Evolutionary conservation across 37 sponge, comb jelly and placozoan species (phyloP).

Genomic region (Amphimedon queenslandica): DNA sequence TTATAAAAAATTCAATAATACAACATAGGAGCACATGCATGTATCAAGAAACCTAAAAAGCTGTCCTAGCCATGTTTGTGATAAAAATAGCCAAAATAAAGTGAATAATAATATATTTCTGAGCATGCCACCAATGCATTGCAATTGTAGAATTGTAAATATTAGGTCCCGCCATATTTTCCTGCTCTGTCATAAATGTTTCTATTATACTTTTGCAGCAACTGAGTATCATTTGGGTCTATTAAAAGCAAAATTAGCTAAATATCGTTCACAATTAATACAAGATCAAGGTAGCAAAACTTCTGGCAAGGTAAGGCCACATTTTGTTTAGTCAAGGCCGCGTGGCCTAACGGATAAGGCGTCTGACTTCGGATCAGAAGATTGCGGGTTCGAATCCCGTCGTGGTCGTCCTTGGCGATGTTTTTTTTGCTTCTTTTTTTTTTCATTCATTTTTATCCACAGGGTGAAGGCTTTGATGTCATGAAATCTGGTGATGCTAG

Average conservation of each 20-base stretch:
- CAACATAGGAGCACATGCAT: too few species aligned
- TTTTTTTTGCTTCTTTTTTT: conserved; percentile 18
- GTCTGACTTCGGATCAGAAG: conserved; percentile 99
- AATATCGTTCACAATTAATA: conserved; percentile 43
- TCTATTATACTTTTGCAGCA: too few species aligned
- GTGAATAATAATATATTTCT: too few species aligned
- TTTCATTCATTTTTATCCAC: not conserved
- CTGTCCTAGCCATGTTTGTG: too few species aligned
- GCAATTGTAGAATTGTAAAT: too few species aligned
- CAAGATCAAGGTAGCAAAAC: not conserved
- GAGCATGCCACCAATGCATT: too few species aligned
- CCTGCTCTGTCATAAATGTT: too few species aligned
- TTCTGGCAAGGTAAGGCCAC: too few species aligned
- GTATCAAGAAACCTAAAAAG: too few species aligned
- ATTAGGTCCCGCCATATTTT: too few species aligned
- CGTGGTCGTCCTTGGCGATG: conserved; percentile 82
- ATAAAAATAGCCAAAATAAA: too few species aligned
- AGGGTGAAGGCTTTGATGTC: conserved; percentile 99
- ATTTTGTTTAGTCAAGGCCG: conserved; percentile 45
- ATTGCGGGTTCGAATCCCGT: conserved; percentile 99
- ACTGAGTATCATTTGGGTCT: conserved; percentile 98
- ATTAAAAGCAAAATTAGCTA: conserved; percentile 98
- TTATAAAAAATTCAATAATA: too few species aligned
- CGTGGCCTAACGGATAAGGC: conserved; percentile 99
- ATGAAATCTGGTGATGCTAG: conserved; percentile 99